Evolutionary conservation across 2,113 vertebrate genomes (phyloP), one percentile per base, ranked within the genome.

Genomic region (Natator depressus): DNA sequence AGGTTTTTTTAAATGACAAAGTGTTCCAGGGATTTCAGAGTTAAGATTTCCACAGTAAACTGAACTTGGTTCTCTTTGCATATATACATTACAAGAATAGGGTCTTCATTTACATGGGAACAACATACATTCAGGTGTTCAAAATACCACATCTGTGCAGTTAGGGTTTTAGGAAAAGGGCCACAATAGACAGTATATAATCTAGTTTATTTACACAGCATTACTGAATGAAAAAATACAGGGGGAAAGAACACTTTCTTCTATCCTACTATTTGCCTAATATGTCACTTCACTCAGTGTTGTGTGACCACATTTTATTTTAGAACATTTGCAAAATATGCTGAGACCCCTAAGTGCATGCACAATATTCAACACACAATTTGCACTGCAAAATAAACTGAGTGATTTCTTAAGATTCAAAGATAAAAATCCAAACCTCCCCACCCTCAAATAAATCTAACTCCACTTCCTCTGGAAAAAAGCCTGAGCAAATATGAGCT

Each of bases 21-120:
- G 2, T 13, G 65, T 27, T 78, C 24, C 83, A 80, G n/a, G 46
- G 42, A 93, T 88, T 38, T 85, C 85, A 80, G 35, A 94, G 62
- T 11, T 78, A 49, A 81, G 80, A 22, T 25, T 88, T 38, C 83
- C 24, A 76, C 3, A 62, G 11, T 11, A 50, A 82, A 17, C 54
- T 38, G 27, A 76, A 49, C 6, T 7, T 50, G 81, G 59, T 24
- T 47, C 90, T 51, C 59, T 75, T 50, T 17, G 80, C 2, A 54
- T 5, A 25, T 1, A 75, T 0, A 3, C 24, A 53, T 51, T 85
- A 89, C 35, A 91, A 80, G 29, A n/a, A 35, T 7, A 62, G 9
- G 55, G 14, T 84, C 72, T 65, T 87, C 80, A 93, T 89, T 0
- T 31, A 91, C 46, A 78, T 19, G 14, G 47, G 82, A 89, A 42